phyloP scores from a whole-genome alignment of 2,888 invertebrate species.

The Nomada ferruginata region DNA sequence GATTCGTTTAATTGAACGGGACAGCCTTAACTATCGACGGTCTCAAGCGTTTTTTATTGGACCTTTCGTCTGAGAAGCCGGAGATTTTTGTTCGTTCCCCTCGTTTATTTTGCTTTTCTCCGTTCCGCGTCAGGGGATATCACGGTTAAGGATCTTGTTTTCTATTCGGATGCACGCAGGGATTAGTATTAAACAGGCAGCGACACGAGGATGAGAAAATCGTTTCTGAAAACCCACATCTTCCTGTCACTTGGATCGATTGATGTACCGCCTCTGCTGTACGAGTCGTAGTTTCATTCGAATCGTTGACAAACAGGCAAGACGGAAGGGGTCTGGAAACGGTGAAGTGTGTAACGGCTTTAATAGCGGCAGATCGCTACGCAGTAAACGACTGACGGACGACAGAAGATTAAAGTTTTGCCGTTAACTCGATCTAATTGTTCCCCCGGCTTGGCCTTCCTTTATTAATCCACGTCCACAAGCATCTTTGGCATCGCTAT shows the following conservation, averaged over 20 bases:
- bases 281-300: slow-evolving; percentile 59
- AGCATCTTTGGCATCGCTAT: slow-evolving; percentile 71
- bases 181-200: slow-evolving; percentile 49
- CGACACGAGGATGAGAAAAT: slow-evolving; percentile 64
- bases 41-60: slow-evolving; percentile 3
- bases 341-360: slow-evolving; percentile 79
- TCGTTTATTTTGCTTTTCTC: neutral
- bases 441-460: slow-evolving; percentile 80
- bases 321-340: slow-evolving; percentile 73
- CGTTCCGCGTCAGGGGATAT: neutral
- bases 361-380: slow-evolving; percentile 83
- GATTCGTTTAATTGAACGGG: slow-evolving; percentile 1
- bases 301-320: slow-evolving; percentile 52
- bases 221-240: slow-evolving; percentile 72
- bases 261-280: slow-evolving; percentile 32
- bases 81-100: neutral
- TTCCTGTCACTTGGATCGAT: slow-evolving; percentile 42
- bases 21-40: slow-evolving; percentile 3
- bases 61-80: neutral
- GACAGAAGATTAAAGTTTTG: slow-evolving; percentile 83
- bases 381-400: slow-evolving; percentile 84
- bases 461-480: slow-evolving; percentile 80
- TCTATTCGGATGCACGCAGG: slow-evolving; percentile 7
- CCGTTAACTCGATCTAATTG: slow-evolving; percentile 84
- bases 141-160: neutral